These are phyloP conservation scores for Megalops atlanticus DNA, from an alignment of 2,113 vertebrate species.

Conservation along the genomic window DNA sequence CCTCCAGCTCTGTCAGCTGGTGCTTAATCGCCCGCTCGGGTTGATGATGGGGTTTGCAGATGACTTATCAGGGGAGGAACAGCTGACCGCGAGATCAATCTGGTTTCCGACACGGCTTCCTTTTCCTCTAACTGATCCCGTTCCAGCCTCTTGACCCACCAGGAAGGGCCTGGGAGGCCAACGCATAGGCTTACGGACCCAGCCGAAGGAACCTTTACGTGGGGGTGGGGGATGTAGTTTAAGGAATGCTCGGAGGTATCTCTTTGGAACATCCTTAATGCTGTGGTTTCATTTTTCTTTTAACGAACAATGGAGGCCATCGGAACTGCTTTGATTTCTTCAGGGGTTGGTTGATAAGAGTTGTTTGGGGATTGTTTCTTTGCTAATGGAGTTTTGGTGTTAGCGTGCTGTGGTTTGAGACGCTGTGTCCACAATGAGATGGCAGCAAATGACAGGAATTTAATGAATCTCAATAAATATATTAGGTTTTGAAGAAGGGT, in stretches of 20 bases:
- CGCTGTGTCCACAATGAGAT: no score
- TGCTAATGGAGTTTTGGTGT: not conserved
- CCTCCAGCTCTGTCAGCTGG: constrained; percentile 74
- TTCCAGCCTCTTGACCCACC: constrained; percentile 75
- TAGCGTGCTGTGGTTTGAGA: no score
- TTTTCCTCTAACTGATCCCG: constrained; percentile 85
- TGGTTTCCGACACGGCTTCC: constrained; percentile 86
- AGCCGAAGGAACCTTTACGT: not conserved
- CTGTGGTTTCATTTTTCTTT: constrained; percentile 50
- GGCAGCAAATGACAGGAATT: no score
- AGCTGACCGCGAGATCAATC: constrained; percentile 87
- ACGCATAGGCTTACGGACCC: constrained; percentile 40
- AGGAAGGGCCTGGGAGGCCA: constrained; percentile 70
- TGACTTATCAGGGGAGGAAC: constrained; percentile 84
- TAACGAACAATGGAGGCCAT: not conserved
- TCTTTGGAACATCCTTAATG: constrained; percentile 53
- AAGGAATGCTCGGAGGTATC: constrained; percentile 54
- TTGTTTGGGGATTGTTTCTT: not conserved
- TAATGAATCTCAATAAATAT: no score
- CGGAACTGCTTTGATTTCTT: not conserved
- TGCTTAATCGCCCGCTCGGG: constrained; percentile 80
- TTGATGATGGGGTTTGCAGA: constrained; percentile 78
- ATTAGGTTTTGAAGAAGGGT: no score
- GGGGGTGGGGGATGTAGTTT: not conserved
- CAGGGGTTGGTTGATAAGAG: not conserved